Percentiles rank a stretch among this genome's conserved stretches.
Conservation (phyloP, 2,797 vertebrate species). For the Helarctos malayanus region DNA sequence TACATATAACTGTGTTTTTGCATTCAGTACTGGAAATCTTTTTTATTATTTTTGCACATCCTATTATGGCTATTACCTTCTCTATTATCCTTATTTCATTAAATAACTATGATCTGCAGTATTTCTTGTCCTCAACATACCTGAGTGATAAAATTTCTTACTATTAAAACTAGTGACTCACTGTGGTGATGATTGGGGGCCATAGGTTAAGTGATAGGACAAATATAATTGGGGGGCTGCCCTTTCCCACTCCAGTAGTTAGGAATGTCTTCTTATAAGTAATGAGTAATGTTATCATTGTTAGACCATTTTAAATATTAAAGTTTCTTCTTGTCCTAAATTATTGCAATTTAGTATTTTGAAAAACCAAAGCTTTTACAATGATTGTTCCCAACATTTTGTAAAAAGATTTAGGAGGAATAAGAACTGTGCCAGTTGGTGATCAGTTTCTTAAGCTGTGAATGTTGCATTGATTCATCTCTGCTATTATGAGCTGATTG, state of each 20-base stretch:
- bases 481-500: background rate
- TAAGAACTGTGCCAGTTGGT: background rate
- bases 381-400: background rate
- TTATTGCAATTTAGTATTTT: background rate
- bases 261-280: background rate
- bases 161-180: background rate
- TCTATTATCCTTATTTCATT: background rate
- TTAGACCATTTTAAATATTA: background rate
- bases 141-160: background rate
- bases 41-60: background rate
- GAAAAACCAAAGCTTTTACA: constrained; percentile 5
- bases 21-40: background rate
- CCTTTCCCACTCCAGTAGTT: background rate
- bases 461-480: background rate
- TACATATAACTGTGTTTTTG: background rate
- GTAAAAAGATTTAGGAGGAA: background rate
- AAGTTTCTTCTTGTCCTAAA: background rate
- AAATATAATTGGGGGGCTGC: background rate
- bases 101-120: background rate
- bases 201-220: background rate
- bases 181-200: background rate
- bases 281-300: background rate
- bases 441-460: background rate
- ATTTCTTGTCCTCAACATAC: background rate
- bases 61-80: background rate